Base-by-base conservation (phyloP, 1,140 invertebrate genomes). In the Drosophila novamexicana region DNA sequence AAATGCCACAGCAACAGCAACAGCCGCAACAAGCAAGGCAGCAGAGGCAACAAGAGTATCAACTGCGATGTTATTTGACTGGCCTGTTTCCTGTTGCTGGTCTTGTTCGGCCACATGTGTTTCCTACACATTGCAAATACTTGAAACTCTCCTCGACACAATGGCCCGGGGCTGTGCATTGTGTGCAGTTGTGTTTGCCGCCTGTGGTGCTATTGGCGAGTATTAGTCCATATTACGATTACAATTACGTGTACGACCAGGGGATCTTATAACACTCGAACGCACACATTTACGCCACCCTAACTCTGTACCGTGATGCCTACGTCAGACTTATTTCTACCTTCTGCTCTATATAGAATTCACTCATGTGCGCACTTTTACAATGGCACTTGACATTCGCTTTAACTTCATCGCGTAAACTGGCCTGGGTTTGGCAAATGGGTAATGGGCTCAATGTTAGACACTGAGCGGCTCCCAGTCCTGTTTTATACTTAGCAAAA, bases 371-470 rank as follows among this genome's bases (percentile, higher is more conserved):
- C 74, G 61, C 67, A 69, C 45, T 73, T 68, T 54, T 44, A 70
- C 71, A 77, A 83, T 74, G 76, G 65, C 83, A 86, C 79, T 83
- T 86, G 67, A 79, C 83, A 88, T 76, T 64, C 40, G 49, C 64
- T 78, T 79, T 78, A 69, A 64, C 53, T 62, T 44, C 52, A 57
- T 16, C 32, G 14, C 14, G 37, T 44, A 42, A 63, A 49, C 32
- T 54, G 61, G 59, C 49, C 47, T 58, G 50, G 18, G 45, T 59
- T 45, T 42, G 61, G 61, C 57, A 63, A 74, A 64, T 44, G 53
- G 58, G 47, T 63, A 77, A 73, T 77, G 72, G 72, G 62, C 56
- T 47, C n/a, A 39, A 34, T 59, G 12, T 45, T 54, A 7, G 32
- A 16, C 44, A 36, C 1, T 45, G 10, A 2, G 49, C 37, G 49